phyloP scores from a whole-genome alignment of 2,888 invertebrate species.

The Diarsia rubi region DNA sequence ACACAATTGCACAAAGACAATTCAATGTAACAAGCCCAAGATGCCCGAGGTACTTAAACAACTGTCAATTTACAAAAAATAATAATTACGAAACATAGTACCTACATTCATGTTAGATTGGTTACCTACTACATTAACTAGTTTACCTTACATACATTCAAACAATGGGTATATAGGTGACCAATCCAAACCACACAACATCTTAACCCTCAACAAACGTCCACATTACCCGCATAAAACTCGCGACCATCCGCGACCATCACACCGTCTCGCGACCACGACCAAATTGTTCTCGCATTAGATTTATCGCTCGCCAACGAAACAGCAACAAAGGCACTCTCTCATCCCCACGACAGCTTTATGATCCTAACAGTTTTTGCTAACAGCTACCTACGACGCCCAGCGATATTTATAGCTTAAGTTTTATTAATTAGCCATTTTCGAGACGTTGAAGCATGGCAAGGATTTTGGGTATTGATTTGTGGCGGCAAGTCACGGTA shows the following conservation, averaged over 20 bases:
- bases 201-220: slow-evolving; percentile 50
- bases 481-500: slow-evolving; percentile 60
- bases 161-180: neutral
- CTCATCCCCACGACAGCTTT: slow-evolving; percentile 90
- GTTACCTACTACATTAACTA: neutral
- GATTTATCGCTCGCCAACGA: slow-evolving; percentile 85
- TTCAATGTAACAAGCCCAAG: neutral
- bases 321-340: slow-evolving; percentile 90
- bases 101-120: neutral
- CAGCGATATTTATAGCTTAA: slow-evolving; percentile 86
- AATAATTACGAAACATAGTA: no score
- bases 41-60: neutral
- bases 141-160: neutral
- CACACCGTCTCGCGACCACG: slow-evolving; percentile 70
- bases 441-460: slow-evolving; percentile 77
- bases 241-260: slow-evolving; percentile 56
- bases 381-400: slow-evolving; percentile 85
- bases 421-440: slow-evolving; percentile 90
- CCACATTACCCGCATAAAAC: slow-evolving; percentile 53
- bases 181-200: slow-evolving; percentile 10
- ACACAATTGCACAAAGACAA: neutral
- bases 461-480: slow-evolving; percentile 67
- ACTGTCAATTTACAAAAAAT: neutral
- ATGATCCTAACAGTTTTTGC: slow-evolving; percentile 91
- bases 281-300: slow-evolving; percentile 86